Conservation (phyloP, 2,113 vertebrate species). For the Ptilonorhynchus violaceus region DNA sequence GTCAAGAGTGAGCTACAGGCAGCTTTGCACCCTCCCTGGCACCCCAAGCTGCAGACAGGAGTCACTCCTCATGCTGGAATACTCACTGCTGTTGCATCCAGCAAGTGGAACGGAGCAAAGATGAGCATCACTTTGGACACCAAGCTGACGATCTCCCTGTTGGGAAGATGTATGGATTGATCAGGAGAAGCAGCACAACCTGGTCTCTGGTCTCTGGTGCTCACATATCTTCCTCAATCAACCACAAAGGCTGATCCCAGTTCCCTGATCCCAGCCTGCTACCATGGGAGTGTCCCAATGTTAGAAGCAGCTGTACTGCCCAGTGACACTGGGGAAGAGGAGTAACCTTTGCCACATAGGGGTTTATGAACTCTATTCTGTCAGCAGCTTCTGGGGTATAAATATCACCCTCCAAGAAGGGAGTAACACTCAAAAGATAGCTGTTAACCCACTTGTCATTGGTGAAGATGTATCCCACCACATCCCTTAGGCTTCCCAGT, state of each 20-base stretch:
- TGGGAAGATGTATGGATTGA: background rate
- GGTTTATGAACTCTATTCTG: background rate
- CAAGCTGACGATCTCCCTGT: conserved; percentile 61
- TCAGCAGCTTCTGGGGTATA: background rate
- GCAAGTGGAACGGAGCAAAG: conserved; percentile 64
- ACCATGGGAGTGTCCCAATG: fast-evolving
- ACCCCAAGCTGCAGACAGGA: background rate
- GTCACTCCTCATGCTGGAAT: background rate
- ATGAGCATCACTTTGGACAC: conserved; percentile 70
- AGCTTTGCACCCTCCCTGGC: background rate
- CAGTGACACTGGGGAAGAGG: background rate
- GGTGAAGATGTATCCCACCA: conserved; percentile 84
- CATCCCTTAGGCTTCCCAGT: conserved; percentile 73
- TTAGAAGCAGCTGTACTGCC: background rate
- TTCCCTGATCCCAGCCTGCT: background rate
- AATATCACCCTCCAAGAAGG: background rate
- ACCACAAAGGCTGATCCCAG: background rate
- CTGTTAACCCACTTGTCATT: conserved; percentile 78
- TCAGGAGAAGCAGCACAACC: background rate
- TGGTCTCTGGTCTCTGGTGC: background rate
- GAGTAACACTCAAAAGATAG: background rate
- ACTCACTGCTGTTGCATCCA: conserved; percentile 74
- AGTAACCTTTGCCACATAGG: background rate
- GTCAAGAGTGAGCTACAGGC: background rate
- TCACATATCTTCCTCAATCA: background rate